phyloP scores from a whole-genome alignment of 2,888 invertebrate species.

The Slavum lentiscoides region DNA sequence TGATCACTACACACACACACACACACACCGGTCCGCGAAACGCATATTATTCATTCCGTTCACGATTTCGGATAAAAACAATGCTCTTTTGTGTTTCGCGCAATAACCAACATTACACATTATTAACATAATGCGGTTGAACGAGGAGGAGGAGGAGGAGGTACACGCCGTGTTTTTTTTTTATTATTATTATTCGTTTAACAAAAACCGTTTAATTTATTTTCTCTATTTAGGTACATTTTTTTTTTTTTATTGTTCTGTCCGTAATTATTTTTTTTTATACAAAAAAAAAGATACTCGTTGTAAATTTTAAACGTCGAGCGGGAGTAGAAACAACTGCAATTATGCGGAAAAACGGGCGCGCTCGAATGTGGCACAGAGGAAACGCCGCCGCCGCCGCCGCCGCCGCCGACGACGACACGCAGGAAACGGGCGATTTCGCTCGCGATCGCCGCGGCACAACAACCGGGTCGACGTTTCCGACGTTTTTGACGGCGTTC shows the following conservation, averaged over 20 bases:
- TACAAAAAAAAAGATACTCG: neutral
- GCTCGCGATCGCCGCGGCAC: neutral
- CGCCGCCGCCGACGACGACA: neutral
- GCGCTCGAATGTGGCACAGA: slow-evolving; percentile 32
- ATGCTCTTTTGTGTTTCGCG: slow-evolving; percentile 51
- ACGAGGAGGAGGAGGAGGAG: neutral
- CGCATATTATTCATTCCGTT: slow-evolving; percentile 50
- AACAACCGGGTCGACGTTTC: slow-evolving; percentile 43
- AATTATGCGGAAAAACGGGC: slow-evolving; percentile 13
- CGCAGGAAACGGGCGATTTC: slow-evolving; percentile 47
- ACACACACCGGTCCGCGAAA: slow-evolving; percentile 40
- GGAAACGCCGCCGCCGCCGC: neutral
- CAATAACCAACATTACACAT: slow-evolving; percentile 11
- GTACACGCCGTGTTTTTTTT: slow-evolving; percentile 27
- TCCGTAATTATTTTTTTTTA: slow-evolving; percentile 16
- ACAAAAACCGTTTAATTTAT: slow-evolving; percentile 33
- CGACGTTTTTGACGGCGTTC: slow-evolving; percentile 39
- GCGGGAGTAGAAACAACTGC: neutral
- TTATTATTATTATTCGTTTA: neutral
- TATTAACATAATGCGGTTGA: slow-evolving; percentile 41
- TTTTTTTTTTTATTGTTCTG: neutral
- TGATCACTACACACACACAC: neutral
- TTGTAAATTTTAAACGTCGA: neutral
- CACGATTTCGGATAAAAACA: slow-evolving; percentile 52
- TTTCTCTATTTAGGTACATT: neutral